Evolutionary conservation across 2,113 vertebrate species (phyloP).

Genomic region (Gulo gulo): DNA sequence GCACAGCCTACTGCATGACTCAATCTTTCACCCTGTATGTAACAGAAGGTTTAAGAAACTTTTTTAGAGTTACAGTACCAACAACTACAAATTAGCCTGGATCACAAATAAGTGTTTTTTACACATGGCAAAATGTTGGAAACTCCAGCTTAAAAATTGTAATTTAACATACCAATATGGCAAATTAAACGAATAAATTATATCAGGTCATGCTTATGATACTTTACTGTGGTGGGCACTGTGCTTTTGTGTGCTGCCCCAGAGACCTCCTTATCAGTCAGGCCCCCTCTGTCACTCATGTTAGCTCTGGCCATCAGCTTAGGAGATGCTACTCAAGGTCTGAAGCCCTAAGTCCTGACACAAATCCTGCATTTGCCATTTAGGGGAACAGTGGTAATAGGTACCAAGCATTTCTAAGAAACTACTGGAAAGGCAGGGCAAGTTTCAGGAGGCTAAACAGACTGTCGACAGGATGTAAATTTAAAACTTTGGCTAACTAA

Average conservation of each 20-base stretch:
- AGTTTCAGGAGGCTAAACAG: conserved; percentile 23
- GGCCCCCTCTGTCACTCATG: neutral
- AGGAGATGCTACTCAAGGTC: neutral
- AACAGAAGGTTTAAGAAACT: neutral
- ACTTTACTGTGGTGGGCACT: neutral
- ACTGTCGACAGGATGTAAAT: neutral
- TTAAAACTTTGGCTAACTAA: conserved; percentile 14
- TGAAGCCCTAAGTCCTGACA: neutral
- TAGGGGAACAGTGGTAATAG: neutral
- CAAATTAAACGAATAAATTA: conserved; percentile 22
- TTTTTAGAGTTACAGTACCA: neutral
- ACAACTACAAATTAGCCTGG: neutral
- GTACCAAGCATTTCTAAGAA: conserved; percentile 43
- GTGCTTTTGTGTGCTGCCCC: neutral
- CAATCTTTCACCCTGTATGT: conserved; percentile 92
- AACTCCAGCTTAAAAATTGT: conserved; percentile 34
- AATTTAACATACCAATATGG: neutral
- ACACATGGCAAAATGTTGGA: conserved; percentile 4
- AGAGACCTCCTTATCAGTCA: neutral
- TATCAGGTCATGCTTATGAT: neutral
- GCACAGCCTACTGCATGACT: conserved; percentile 99
- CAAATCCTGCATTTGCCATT: neutral
- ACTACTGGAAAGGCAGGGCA: neutral
- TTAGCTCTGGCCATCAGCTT: neutral
- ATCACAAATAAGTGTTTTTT: neutral